Evolutionary conservation across 2,113 vertebrate genomes (phyloP), one percentile per base, ranked within the genome.

Genomic region (Potamarius usumacintae): DNA sequence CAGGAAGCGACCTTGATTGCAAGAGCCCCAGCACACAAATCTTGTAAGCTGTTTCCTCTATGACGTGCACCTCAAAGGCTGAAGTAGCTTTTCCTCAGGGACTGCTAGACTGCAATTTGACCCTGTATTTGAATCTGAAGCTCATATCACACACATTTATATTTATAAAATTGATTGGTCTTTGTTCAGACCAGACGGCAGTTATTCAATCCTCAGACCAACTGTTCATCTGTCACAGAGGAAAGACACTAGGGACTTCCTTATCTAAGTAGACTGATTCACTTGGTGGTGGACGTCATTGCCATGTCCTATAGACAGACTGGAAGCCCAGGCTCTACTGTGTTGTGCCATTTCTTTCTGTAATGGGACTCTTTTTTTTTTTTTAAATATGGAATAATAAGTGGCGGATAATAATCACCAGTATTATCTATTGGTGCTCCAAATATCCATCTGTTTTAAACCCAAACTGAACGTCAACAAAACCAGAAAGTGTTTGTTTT

Each of bases 181-280:
- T 6, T 27, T 18, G 79, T 2, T 22, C n/a, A 81, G 79, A 81
- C 79, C 55, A 42, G 55, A 81, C 18, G 5, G 18, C n/a, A 60
- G 79, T 18, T 20, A 81, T 81, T 81, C 57, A 81, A 81, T 81
- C 57, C 30, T 6, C 10, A 42, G 8, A 58, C 78, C 17, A 58
- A 81, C 7, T 81, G 55, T 12, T 60, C 30, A 11, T 60, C n/a
- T 60, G 55, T 62, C 57, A 42, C 30, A 60, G 30, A 60, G 79
- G 1, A 81, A 30, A 62, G 8, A 60, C 15, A 30, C 18, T 42
- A 10, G 30, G 57, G 30, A 81, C 30, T 60, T 6, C 57, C 57
- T 81, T 60, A 81, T 81, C 57, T 81, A 60, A 60, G 57, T 17
- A 81, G 79, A 22, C 9, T 60, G 55, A 81, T 22, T 30, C 55